Percentiles rank a stretch among this genome's conserved stretches.
Conservation (phyloP, 2,888 invertebrate species). For the Lampropteryx suffumata region DNA sequence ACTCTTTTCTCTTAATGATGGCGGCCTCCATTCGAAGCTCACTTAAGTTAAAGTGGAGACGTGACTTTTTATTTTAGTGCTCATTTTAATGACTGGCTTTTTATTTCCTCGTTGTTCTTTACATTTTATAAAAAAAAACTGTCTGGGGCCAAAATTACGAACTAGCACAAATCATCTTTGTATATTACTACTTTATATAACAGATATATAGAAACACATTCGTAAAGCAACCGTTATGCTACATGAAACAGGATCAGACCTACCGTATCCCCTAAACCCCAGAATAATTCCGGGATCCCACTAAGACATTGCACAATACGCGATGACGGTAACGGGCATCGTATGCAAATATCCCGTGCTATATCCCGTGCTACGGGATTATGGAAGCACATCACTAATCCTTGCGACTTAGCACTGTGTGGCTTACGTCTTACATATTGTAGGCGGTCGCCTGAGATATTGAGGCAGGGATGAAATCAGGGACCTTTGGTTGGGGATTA, state of each 20-base stretch:
- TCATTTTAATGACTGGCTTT: slow-evolving; percentile 39
- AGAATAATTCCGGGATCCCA: slow-evolving; percentile 29
- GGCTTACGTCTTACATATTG: slow-evolving; percentile 40
- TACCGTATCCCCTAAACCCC: slow-evolving; percentile 24
- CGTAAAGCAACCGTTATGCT: not conserved
- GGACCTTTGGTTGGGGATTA: not conserved
- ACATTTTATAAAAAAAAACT: no score
- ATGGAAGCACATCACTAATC: slow-evolving; percentile 38
- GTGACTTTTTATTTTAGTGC: slow-evolving; percentile 66
- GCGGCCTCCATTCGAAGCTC: slow-evolving; percentile 64
- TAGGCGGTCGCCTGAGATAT: slow-evolving; percentile 28
- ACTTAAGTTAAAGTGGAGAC: slow-evolving; percentile 66
- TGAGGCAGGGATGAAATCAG: slow-evolving; percentile 11
- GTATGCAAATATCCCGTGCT: slow-evolving; percentile 66
- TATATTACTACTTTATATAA: no score
- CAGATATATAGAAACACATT: not conserved
- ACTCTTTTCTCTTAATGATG: slow-evolving; percentile 74
- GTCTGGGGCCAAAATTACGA: no score
- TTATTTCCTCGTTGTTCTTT: slow-evolving; percentile 38
- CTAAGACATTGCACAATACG: slow-evolving; percentile 66
- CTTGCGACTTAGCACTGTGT: slow-evolving; percentile 36
- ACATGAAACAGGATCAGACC: slow-evolving; percentile 1
- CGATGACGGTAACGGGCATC: slow-evolving; percentile 74
- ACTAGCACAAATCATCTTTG: no score
- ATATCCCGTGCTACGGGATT: slow-evolving; percentile 54